Conservation (phyloP, 2,113 vertebrate genomes). For the Aleadryas rufinucha region DNA sequence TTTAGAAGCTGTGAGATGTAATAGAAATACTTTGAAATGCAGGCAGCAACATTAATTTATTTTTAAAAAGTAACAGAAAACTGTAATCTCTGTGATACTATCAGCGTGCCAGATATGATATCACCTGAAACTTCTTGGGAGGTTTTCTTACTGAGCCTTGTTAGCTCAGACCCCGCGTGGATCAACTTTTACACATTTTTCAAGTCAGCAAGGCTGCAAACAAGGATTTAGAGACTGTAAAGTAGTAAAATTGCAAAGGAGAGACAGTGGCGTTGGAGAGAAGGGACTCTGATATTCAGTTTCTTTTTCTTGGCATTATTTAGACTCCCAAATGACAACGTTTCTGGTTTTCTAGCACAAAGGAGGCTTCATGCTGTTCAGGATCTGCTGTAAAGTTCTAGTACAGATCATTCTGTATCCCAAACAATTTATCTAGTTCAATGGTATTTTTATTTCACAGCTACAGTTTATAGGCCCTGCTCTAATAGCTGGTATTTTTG, state of each 20-base stretch:
- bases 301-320: constrained; percentile 67
- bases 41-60: not conserved
- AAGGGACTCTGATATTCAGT: constrained; percentile 35
- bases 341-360: constrained; percentile 48
- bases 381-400: constrained; percentile 33
- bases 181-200: constrained; percentile 11
- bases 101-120: not conserved
- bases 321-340: constrained; percentile 43
- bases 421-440: constrained; percentile 52
- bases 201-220: not conserved
- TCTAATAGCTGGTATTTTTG: constrained; percentile 46
- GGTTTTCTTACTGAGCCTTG: constrained; percentile 4
- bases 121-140: constrained; percentile 39
- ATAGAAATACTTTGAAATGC: constrained; percentile 15
- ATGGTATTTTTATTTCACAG: constrained; percentile 29
- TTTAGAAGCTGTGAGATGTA: not conserved
- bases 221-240: not conserved
- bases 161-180: not conserved
- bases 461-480: constrained; percentile 24
- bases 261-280: not conserved
- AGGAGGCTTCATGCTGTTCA: constrained; percentile 34
- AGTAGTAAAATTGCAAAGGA: constrained; percentile 6
- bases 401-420: constrained; percentile 49
- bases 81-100: not conserved
- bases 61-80: not conserved